A percentile compares a stretch with the other conserved stretches of the same genome.
Evolutionary conservation across 2,888 invertebrate species (phyloP).

Genomic region (Phyto melanocephala): DNA sequence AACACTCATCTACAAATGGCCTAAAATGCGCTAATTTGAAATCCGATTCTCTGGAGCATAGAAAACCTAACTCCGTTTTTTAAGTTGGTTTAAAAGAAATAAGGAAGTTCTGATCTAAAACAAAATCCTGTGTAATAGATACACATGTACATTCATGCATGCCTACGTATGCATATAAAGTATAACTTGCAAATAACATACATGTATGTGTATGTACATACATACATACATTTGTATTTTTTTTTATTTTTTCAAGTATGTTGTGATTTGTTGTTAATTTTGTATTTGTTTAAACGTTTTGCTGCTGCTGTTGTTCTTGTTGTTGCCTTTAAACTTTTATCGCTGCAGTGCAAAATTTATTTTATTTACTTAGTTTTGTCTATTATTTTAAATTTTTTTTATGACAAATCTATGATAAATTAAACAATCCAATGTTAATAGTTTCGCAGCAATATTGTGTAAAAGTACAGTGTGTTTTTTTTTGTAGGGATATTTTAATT

Average conservation of each 20-base stretch:
- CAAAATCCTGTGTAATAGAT: no score
- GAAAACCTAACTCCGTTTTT: no score
- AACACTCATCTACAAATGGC: no score
- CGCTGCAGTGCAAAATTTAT: constrained; percentile 11
- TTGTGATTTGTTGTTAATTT: neutral
- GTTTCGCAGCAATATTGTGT: constrained; percentile 34
- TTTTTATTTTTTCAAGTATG: constrained; percentile 22
- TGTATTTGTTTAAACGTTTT: neutral
- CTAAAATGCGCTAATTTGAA: no score
- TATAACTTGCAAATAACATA: no score
- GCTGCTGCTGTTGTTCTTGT: neutral
- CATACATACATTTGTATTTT: neutral
- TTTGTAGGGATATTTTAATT: no score
- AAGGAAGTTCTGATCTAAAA: no score
- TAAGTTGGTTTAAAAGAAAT: no score
- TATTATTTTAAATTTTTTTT: neutral
- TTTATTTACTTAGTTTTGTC: neutral
- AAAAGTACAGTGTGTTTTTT: neutral
- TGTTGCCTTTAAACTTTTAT: neutral
- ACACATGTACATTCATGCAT: no score
- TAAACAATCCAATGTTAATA: constrained; percentile 59
- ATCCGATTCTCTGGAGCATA: no score
- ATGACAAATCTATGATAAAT: constrained; percentile 59
- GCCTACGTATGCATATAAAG: no score
- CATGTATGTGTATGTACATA: neutral